phyloP scores from a whole-genome alignment of 2,797 vertebrate species.

The Brotula barbata region DNA sequence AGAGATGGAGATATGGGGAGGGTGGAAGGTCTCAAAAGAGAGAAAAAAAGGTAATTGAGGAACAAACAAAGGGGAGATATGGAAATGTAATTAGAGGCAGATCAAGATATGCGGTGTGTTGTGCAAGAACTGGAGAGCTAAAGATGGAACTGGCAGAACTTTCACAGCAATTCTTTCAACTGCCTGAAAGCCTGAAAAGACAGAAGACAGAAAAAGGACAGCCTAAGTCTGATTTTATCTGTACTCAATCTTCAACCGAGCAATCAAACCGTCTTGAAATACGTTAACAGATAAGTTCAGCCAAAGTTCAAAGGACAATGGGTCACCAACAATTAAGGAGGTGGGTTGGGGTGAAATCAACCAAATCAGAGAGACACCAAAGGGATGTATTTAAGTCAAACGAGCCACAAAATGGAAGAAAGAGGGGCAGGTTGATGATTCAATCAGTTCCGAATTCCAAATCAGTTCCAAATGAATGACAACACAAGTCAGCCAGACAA shows the following conservation, averaged over 20 bases:
- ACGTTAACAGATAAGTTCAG: slow-evolving; percentile 53
- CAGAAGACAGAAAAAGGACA: slow-evolving; percentile 42
- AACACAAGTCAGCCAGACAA: slow-evolving; percentile 30
- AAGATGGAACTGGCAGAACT: slow-evolving; percentile 33
- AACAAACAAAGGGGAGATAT: slow-evolving; percentile 47
- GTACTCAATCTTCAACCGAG: slow-evolving; percentile 43
- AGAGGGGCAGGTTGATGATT: background rate
- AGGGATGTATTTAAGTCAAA: slow-evolving; percentile 8
- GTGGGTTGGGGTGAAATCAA: slow-evolving; percentile 1
- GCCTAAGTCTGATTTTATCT: slow-evolving; percentile 54
- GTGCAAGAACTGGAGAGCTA: slow-evolving; percentile 32
- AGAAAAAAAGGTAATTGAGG: slow-evolving; percentile 23
- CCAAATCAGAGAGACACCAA: slow-evolving; percentile 15
- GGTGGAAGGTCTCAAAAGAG: slow-evolving; percentile 2
- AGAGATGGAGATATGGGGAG: slow-evolving; percentile 16
- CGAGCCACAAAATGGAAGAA: background rate
- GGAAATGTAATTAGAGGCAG: slow-evolving; percentile 52
- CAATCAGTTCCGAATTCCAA: slow-evolving; percentile 18
- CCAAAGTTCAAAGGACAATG: slow-evolving; percentile 37
- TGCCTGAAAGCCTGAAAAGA: slow-evolving; percentile 43
- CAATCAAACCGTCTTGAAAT: slow-evolving; percentile 47
- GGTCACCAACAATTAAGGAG: slow-evolving; percentile 16
- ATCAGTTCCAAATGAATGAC: slow-evolving; percentile 55
- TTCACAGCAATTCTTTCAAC: slow-evolving; percentile 33
- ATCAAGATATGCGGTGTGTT: slow-evolving; percentile 33